Evolutionary conservation across 2,113 vertebrate species (phyloP).

Genomic region (Azemiops feae): DNA sequence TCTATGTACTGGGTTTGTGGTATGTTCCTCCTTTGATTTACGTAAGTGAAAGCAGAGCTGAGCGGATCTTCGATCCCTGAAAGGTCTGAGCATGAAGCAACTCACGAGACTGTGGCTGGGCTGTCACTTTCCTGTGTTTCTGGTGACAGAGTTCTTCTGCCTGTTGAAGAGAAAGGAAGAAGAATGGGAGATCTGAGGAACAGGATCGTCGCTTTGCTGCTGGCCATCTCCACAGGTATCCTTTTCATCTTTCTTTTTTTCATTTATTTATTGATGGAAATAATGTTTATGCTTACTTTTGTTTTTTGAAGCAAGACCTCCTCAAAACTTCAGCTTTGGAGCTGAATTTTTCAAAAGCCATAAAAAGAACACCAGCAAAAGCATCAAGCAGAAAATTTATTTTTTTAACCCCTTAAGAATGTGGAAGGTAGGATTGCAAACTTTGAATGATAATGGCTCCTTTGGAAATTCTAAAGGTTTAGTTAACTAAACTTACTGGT

Average conservation of each 20-base stretch:
- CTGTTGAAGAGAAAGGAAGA: background rate
- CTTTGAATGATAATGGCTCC: no score
- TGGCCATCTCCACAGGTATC: background rate
- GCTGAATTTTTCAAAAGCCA: background rate
- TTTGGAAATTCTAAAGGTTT: no score
- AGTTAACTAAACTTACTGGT: no score
- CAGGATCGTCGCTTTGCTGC: background rate
- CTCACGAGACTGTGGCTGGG: background rate
- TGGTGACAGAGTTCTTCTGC: background rate
- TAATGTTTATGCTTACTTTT: background rate
- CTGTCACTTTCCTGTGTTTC: background rate
- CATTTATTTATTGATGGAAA: background rate
- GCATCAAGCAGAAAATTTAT: no score
- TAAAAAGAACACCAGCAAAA: background rate
- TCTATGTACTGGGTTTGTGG: background rate
- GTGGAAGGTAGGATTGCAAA: no score
- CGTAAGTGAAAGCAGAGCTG: background rate
- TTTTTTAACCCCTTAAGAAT: no score
- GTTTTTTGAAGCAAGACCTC: background rate
- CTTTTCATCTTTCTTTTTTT: background rate
- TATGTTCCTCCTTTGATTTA: background rate
- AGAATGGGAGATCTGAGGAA: background rate
- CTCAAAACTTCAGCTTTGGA: background rate
- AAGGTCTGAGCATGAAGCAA: background rate
- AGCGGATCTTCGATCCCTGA: background rate